These are phyloP conservation scores for Dromius quadrimaculatus DNA, from an alignment of 2,888 invertebrate species.

Conservation along the genomic window DNA sequence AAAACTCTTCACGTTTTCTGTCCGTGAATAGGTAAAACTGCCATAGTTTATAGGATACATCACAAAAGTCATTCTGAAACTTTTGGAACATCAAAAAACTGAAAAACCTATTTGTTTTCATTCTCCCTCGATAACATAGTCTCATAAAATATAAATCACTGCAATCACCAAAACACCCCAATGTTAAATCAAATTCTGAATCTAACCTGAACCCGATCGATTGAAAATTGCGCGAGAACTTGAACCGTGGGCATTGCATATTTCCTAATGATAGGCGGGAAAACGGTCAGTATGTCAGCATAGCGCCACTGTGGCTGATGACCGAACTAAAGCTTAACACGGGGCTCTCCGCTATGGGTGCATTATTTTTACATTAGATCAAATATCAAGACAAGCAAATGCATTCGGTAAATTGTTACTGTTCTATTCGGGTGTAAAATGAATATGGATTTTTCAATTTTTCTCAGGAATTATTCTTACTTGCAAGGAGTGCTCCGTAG, in stretches of 20 bases:
- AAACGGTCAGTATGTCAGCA: constrained; percentile 21
- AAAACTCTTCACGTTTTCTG: too few relatives aligned
- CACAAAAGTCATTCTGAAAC: too few relatives aligned
- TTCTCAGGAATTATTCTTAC: background rate
- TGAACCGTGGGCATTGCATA: constrained; percentile 3
- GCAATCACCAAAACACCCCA: too few relatives aligned
- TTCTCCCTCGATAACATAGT: too few relatives aligned
- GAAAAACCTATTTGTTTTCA: too few relatives aligned
- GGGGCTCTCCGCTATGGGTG: background rate
- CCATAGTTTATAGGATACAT: too few relatives aligned
- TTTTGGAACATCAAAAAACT: too few relatives aligned
- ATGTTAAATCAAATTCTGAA: too few relatives aligned
- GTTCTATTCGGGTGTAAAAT: background rate
- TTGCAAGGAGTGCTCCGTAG: too few relatives aligned
- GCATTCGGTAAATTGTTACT: constrained; percentile 19
- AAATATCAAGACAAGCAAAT: constrained; percentile 29
- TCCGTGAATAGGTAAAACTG: too few relatives aligned
- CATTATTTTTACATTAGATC: constrained; percentile 47
- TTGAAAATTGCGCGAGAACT: constrained; percentile 36
- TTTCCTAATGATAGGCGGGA: constrained; percentile 4
- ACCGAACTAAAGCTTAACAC: background rate
- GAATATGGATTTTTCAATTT: constrained; percentile 19
- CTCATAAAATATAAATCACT: too few relatives aligned
- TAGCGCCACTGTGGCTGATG: background rate
- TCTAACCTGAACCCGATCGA: constrained; percentile 21